Evolutionary conservation across 2,797 vertebrate genomes (phyloP).

Genomic region (Bufotes viridis): DNA sequence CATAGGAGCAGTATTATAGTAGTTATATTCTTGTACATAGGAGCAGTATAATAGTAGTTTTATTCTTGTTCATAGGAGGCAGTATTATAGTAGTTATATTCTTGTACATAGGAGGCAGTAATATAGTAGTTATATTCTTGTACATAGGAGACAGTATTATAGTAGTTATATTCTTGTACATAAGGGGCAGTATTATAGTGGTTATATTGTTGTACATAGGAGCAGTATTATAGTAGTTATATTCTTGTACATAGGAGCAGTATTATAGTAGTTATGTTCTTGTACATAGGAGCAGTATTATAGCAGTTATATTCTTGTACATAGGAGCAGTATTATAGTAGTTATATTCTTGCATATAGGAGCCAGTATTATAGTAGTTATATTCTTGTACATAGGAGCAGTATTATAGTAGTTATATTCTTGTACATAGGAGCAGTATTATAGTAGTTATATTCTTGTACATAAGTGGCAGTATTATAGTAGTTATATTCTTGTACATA

Average conservation of each 20-base stretch:
- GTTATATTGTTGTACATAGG: no score
- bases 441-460: background rate
- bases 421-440: background rate
- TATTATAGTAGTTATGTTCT: conserved; percentile 1
- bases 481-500: background rate
- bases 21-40: background rate
- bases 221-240: no score
- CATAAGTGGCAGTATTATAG: background rate
- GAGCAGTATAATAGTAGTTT: background rate
- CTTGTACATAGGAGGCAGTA: no score
- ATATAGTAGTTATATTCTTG: background rate
- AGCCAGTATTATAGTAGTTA: no score
- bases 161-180: background rate
- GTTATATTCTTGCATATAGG: background rate
- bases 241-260: background rate
- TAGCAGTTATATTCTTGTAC: conserved; percentile 1
- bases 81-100: no score
- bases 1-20: background rate
- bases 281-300: conserved; percentile 2
- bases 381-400: background rate
- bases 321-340: background rate
- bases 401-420: conserved; percentile 6
- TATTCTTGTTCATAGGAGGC: background rate
- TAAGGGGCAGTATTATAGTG: background rate
- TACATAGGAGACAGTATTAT: background rate